phyloP scores from a whole-genome alignment of 1,140 invertebrate genomes.

The Mactra quadrangularis region DNA sequence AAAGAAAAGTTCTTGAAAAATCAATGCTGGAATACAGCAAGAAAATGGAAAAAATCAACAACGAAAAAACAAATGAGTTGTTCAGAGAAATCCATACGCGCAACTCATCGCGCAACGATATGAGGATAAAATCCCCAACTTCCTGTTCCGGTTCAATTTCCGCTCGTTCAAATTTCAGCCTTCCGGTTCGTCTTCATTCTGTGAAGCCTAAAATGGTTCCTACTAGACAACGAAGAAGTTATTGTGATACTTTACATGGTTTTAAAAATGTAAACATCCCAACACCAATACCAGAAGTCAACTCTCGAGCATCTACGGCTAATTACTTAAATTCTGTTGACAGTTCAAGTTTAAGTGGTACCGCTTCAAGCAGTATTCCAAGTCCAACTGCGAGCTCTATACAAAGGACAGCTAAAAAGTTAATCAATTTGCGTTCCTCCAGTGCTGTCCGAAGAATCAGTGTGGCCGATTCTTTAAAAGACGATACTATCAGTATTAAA shows the following conservation, averaged over 20 bases:
- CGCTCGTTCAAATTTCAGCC: background rate
- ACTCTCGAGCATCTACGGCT: background rate
- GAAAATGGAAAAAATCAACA: conserved; percentile 38
- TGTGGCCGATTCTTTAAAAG: background rate
- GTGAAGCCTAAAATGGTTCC: background rate
- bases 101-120: conserved; percentile 4
- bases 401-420: background rate
- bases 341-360: background rate
- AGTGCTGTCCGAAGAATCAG: background rate
- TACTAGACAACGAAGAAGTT: background rate
- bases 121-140: conserved; percentile 3
- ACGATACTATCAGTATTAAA: background rate
- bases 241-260: background rate
- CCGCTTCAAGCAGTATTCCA: background rate
- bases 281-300: conserved; percentile 8
- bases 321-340: background rate
- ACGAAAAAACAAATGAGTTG: conserved; percentile 5
- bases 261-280: conserved; percentile 9
- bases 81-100: conserved; percentile 41
- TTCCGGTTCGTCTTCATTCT: background rate
- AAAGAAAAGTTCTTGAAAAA: conserved; percentile 41
- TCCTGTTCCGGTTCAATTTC: background rate
- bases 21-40: conserved; percentile 40
- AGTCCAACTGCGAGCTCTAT: background rate
- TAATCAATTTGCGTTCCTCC: too few relatives aligned